Evolutionary conservation across 2,113 vertebrate species (phyloP), one percentile per base, ranked within the genome.

Genomic region (Sitta europaea): DNA sequence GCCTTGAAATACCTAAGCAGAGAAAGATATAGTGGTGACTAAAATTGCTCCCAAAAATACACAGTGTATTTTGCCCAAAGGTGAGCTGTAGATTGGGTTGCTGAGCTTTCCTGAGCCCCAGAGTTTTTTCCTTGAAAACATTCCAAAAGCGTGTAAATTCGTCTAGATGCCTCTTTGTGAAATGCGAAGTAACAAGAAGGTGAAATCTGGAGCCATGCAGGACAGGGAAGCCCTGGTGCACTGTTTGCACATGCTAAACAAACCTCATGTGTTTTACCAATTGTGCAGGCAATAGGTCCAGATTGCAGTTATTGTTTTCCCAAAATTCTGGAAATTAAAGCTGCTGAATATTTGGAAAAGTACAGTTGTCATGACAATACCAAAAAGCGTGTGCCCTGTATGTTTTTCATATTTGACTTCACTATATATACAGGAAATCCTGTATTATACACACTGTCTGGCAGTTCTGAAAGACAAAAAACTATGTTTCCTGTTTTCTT

Each of bases 381-480:
- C 45, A 28, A 81, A 81, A 68, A 62, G 25, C 81, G 22, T 33
- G 20, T 92, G 53, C 48, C 53, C 45, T 76, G 20, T 68, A 68
- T 48, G 57, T 7, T 88, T 68, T 87, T 72, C n/a, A 29, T 61
- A 79, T 79, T 85, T 92, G 15, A 90, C 62, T 90, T 85, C 40
- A 40, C 14, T 68, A 29, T 75, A 75, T 76, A 90, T 76, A 95
- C 90, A 93, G 88, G 90, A 85, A 79, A 88, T 90, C 58, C 85
- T 88, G 66, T 61, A 72, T 85, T 82, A 75, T 25, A 53, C n/a
- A 55, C 28, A 65, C 36, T 43, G 68, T 86, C 86, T 95, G 36
- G 38, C 25, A 53, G n/a, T 76, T 42, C 85, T 79, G 57, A 82
- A 85, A 87, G 48, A 86, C 12, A 7, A 6, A 80, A 86, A 76